Evolutionary conservation across 2,888 invertebrate genomes (phyloP), one percentile per base, ranked within the genome.

Genomic region (Eristalinus aeneus): DNA sequence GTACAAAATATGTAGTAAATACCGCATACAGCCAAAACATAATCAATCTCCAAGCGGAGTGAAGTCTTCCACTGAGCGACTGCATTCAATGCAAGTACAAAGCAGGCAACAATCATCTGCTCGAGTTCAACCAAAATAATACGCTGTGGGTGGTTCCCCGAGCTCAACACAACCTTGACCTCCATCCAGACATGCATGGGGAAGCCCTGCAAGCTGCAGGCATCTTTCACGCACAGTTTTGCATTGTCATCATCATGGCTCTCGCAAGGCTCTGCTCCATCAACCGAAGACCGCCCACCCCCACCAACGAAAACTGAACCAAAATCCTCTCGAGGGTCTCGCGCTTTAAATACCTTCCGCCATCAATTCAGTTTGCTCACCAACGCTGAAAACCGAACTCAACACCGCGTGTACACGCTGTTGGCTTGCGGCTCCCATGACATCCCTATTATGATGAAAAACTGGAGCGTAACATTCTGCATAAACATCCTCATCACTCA

Each of bases 401-500:
- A 80, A 20, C 61, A 63, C 73, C 61, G 79, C 79, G 79, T 79
- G 36, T 20, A 22, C n/a, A 56, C 54, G n/a, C 12, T 46, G 46
- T 6, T 1, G 46, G 46, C 46, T 46, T 6, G 46, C 16, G 46
- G 46, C 9, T 22, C n/a, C 34, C 16, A 39, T 16, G 34, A 27
- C 67, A 54, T 61, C 67, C 54, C 67, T 23, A 39, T 23, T 16
- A 22, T 60, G 61, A 22, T 36, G 54, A 58, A 27, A 74, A 80
- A 80, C 22, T 80, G 68, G 79, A 80, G 79, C 79, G 79, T 74
- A 73, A 80, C 63, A 54, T 63, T 74, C 61, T 63, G 32, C 39
- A 54, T 68, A 80, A 68, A 80, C 73, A 73, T 63, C 56, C 68
- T 67, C 74, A 74, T 74, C 74, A 72, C 34, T 61, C 31, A 39